Percentiles rank a stretch among this genome's conserved stretches.
These are phyloP conservation scores for Melospiza melodia DNA, from an alignment of 2,113 vertebrate species.

Conservation along the genomic window DNA sequence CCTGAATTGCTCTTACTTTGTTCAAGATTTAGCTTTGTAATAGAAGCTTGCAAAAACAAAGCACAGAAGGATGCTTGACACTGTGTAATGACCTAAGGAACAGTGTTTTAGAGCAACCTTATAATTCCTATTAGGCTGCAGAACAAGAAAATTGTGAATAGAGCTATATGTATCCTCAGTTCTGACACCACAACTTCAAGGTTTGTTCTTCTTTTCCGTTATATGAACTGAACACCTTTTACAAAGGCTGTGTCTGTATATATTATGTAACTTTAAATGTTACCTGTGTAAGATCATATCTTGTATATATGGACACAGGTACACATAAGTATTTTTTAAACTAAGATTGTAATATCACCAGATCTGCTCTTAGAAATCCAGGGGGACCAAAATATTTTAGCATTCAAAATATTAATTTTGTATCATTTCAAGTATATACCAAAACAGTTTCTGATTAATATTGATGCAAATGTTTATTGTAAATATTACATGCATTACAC, in stretches of 20 bases:
- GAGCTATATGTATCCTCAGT: background rate
- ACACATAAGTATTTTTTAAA: constrained; percentile 60
- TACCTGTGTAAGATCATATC: constrained; percentile 66
- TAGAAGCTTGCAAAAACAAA: background rate
- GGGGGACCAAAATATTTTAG: constrained; percentile 80
- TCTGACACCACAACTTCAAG: constrained; percentile 27
- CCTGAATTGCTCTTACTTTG: background rate
- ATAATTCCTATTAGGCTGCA: background rate
- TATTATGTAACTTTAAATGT: constrained; percentile 58
- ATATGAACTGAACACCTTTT: constrained; percentile 52
- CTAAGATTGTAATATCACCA: constrained; percentile 68
- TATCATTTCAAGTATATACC: constrained; percentile 77
- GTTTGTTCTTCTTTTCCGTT: constrained; percentile 61
- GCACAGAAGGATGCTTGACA: background rate
- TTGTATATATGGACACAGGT: constrained; percentile 52
- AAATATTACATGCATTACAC: constrained; percentile 13
- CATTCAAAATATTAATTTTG: constrained; percentile 74
- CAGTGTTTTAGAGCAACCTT: background rate
- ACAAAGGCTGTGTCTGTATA: constrained; percentile 65
- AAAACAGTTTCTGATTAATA: constrained; percentile 67
- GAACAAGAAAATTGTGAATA: constrained; percentile 7
- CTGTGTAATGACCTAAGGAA: background rate
- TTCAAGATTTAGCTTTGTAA: background rate
- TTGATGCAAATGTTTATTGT: constrained; percentile 65
- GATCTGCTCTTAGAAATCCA: constrained; percentile 76